Evolutionary conservation across 2,113 vertebrate genomes (phyloP), one percentile per base, ranked within the genome.

Genomic region (Sciurus niger): DNA sequence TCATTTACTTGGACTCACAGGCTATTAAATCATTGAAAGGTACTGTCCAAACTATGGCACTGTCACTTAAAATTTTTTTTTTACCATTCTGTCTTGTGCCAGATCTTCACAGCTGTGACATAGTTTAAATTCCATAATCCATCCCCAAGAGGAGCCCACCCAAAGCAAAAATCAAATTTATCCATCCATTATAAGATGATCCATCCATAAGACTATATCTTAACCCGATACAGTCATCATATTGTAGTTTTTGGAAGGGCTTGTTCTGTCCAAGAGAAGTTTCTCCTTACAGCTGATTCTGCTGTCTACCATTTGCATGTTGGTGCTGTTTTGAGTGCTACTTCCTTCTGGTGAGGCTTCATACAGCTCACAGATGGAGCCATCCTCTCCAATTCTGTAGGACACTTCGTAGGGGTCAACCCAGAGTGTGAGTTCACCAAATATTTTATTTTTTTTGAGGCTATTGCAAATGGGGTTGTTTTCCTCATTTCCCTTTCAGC

Each of bases 211-310:
- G 98, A 98, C 98, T 98, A 98, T 98, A 99, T 98, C 97, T 99
- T 99, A 99, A 98, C 99, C 99, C 96, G 99, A 99, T 99, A 99
- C 99, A 98, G 99, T 99, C 99, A 99, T 99, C 99, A 99, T 99
- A 98, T 99, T 99, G 99, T 99, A 99, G 98, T 99, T 98, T 99
- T 99, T 99, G 98, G 99, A 99, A 98, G 99, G 99, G 98, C 99
- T 99, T 97, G 99, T 99, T 98, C 99, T 99, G 97, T 99, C 99
- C 99, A 99, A 98, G 98, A 99, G 99, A 98, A 99, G 99, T 99
- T 99, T 99, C 98, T 99, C 99, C 99, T 99, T 99, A 99, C 99
- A 99, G 99, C 99, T 99, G 99, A 99, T 99, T 98, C 99, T 99
- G 99, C 99, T 99, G 98, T 99, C 99, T 98, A 99, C 99, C 99